These are phyloP conservation scores for Exaiptasia diaphana DNA, from an alignment of 64 coral and sea anemone species.

Conservation along the genomic window DNA sequence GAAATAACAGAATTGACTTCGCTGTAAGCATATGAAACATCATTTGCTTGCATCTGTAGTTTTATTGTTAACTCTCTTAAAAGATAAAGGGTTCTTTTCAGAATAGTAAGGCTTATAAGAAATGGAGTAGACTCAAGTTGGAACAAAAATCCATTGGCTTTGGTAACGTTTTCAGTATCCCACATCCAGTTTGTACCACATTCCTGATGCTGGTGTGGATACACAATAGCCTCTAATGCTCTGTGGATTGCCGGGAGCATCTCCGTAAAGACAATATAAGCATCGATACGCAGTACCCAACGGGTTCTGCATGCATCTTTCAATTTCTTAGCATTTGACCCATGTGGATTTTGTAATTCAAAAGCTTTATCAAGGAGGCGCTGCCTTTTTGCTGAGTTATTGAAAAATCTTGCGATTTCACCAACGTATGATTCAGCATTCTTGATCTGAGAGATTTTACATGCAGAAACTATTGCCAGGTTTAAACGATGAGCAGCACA, in stretches of 20 bases:
- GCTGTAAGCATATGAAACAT: neutral
- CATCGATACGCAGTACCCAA: slow-evolving; percentile 77
- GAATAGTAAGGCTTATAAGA: neutral
- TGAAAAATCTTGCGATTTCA: slow-evolving; percentile 74
- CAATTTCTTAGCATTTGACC: slow-evolving; percentile 41
- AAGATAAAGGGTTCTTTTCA: neutral
- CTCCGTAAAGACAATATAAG: slow-evolving; percentile 60
- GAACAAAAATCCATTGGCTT: neutral
- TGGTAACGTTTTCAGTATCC: neutral
- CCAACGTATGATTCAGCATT: slow-evolving; percentile 55
- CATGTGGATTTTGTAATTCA: slow-evolving; percentile 5
- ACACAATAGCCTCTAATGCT: slow-evolving; percentile 54
- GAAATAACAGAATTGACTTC: neutral
- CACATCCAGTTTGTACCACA: neutral
- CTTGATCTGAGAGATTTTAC: neutral
- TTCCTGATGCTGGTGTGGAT: neutral
- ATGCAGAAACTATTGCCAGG: slow-evolving; percentile 43
- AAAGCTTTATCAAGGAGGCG: slow-evolving; percentile 71
- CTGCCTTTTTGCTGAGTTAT: slow-evolving; percentile 79
- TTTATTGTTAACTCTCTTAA: slow-evolving; percentile 31
- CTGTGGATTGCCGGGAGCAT: slow-evolving; percentile 63
- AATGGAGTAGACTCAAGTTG: neutral
- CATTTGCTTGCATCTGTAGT: slow-evolving; percentile 46
- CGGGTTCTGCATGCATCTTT: slow-evolving; percentile 71
- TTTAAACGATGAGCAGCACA: slow-evolving; percentile 38